Base-by-base conservation (phyloP, 2,113 vertebrate species). In the Cyprinus carpio region DNA sequence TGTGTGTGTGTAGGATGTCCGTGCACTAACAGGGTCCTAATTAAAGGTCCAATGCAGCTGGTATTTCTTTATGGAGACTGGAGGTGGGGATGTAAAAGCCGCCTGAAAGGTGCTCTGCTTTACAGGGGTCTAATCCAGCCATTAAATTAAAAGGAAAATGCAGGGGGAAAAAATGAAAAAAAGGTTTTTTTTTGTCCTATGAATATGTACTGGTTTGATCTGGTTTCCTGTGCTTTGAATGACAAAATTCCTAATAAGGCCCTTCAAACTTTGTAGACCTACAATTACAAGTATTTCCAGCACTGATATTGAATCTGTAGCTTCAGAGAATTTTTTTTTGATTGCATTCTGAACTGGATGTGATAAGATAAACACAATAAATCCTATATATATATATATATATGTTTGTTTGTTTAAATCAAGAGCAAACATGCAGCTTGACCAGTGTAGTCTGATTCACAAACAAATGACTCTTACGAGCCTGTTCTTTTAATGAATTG, bases 51-150 rank as follows among this genome's bases (percentile, higher is more conserved):
- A 37, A 84, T 84, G 88, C 91, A 92, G 92, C 90, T 92, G 92
- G 89, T 76, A 79, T 58, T 74, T 71, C 87, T 93, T 94, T 92
- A 93, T 91, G 64, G 88, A 89, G 90, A 72, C 85, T 87, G 51
- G 82, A 92, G 87, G 75, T 90, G 86, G 90, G 87, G 85, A 90
- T 89, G 84, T 90, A 91, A 91, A 88, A 92, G 82, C 83, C 49
- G 88, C 80, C 90, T 92, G 89, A 82, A 92, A 92, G 91, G 88
- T 91, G 89, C 79, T 74, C 76, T 46, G 75, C 43, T 91, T 93
- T 90, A 91, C 89, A 87, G 43, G 43, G 90, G 89, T 89, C 88
- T 92, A 92, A 89, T 90, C 89, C 83, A 88, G 58, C 81, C 84
- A 84, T 89, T 87, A 90, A 87, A 92, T 89, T 93, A 58, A 40